Conservation (phyloP, 2,113 vertebrate species). For the Fukomys damarensis region DNA sequence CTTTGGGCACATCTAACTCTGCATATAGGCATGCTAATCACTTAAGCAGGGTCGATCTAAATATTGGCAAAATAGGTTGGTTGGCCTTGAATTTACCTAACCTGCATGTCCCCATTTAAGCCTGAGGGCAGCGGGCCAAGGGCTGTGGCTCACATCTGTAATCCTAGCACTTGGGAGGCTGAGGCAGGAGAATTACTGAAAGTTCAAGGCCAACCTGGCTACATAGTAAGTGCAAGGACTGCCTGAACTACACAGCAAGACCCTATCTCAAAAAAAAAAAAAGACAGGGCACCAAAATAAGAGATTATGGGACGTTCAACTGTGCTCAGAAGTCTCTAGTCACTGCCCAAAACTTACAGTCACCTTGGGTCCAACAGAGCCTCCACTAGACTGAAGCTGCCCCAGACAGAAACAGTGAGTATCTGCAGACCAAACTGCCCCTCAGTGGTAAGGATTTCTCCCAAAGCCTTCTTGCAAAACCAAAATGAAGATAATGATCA, state of each 20-base stretch:
- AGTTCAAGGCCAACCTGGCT: too few relatives aligned
- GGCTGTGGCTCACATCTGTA: too few relatives aligned
- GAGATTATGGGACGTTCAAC: neutral
- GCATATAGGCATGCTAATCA: neutral
- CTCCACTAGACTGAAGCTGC: neutral
- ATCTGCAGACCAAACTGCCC: neutral
- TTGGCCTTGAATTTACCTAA: neutral
- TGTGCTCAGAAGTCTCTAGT: neutral
- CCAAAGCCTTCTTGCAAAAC: neutral
- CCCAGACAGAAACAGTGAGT: neutral
- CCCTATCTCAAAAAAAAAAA: too few relatives aligned
- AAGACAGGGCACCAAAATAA: neutral
- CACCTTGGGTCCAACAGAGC: neutral
- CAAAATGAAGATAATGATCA: neutral
- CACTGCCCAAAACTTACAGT: neutral
- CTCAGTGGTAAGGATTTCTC: neutral
- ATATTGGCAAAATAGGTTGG: neutral
- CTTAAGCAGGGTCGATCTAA: neutral
- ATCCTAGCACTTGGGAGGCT: too few relatives aligned
- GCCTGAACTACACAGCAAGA: too few relatives aligned
- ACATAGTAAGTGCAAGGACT: too few relatives aligned
- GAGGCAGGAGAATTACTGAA: too few relatives aligned
- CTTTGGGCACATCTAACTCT: neutral
- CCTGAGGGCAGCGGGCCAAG: neutral
- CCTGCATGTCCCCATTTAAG: neutral